These are phyloP conservation scores for Pseudorhiza aurosa DNA, from an alignment of 30 jellyfish, hydroid and myxozoan genomes.

Conservation along the genomic window DNA sequence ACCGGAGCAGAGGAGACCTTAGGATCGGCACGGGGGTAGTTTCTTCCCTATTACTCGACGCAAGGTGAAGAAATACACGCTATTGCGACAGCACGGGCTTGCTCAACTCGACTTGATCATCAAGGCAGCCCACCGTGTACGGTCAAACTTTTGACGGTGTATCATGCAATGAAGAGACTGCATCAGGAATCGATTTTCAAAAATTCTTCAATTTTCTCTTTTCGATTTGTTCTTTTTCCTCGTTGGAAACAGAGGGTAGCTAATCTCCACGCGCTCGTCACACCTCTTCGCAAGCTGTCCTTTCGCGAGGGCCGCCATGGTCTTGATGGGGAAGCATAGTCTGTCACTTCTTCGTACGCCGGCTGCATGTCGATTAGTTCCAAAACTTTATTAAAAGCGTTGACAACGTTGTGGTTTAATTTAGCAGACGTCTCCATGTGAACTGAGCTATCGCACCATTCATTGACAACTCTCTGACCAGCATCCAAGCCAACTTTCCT, in stretches of 20 bases:
- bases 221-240: constrained; percentile 10
- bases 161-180: no score
- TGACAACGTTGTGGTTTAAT: constrained; percentile 70
- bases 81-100: no score
- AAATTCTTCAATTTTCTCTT: background rate
- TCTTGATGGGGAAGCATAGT: constrained; percentile 3
- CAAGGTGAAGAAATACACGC: no score
- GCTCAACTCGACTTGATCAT: no score
- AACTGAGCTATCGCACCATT: constrained; percentile 54
- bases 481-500: constrained; percentile 56
- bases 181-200: no score
- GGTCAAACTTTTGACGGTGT: no score
- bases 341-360: constrained; percentile 58
- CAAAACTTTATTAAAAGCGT: constrained; percentile 68
- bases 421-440: constrained; percentile 91
- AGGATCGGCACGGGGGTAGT: no score
- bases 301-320: constrained; percentile 29
- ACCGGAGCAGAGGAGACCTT: no score
- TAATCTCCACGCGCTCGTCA: constrained; percentile 8
- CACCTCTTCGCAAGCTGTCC: constrained; percentile 54
- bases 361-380: constrained; percentile 76
- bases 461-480: constrained; percentile 31
- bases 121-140: no score
- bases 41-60: no score
- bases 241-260: constrained; percentile 45